These are phyloP conservation scores for Bergia sp. DNA, from an alignment of 92 coral and sea anemone genomes.

Conservation along the genomic window DNA sequence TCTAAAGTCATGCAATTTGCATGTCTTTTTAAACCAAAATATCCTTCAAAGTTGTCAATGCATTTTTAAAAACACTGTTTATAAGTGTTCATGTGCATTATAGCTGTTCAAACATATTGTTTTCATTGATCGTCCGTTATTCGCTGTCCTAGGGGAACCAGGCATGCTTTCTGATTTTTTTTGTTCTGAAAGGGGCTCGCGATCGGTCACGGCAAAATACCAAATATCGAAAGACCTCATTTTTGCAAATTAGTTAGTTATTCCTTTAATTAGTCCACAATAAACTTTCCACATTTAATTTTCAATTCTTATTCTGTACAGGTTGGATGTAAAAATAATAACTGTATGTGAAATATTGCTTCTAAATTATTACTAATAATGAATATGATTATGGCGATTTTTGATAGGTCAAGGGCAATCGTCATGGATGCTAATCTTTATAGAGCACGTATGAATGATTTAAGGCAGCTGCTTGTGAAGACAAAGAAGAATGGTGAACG, in stretches of 20 bases:
- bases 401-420: neutral
- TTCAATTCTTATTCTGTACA: neutral
- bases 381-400: neutral
- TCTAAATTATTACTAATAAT: neutral
- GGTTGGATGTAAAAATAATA: neutral
- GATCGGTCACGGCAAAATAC: neutral
- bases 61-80: neutral
- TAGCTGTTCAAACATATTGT: neutral
- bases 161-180: neutral
- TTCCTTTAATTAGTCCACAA: neutral
- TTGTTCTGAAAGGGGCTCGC: neutral
- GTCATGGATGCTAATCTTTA: slow-evolving; percentile 15
- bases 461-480: slow-evolving; percentile 14
- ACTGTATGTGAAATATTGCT: neutral
- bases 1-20: slow-evolving; percentile 2
- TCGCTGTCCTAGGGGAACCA: neutral
- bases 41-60: slow-evolving; percentile 5
- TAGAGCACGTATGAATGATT: slow-evolving; percentile 12
- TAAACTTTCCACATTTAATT: neutral
- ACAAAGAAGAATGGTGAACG: neutral
- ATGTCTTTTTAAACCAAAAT: neutral
- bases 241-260: neutral
- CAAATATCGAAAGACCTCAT: neutral
- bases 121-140: neutral
- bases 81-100: neutral